These are phyloP conservation scores for Stichopus chloronotus DNA, from an alignment of 35 echinoderm and acorn worm genomes.

Conservation along the genomic window DNA sequence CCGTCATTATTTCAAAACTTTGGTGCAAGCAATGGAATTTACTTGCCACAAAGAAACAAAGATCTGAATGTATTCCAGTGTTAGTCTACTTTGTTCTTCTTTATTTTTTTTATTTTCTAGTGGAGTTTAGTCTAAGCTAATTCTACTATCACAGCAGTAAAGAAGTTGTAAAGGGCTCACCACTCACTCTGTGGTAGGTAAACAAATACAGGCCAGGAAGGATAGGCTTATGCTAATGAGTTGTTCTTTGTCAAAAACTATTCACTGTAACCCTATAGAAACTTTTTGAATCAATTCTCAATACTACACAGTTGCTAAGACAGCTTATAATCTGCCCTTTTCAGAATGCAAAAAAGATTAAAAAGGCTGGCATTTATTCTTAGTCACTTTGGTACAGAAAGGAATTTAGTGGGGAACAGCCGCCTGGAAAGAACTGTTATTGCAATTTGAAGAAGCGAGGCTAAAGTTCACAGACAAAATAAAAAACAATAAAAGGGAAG, in stretches of 20 bases:
- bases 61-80: background rate
- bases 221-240: conserved; percentile 52
- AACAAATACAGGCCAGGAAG: conserved; percentile 44
- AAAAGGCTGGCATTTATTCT: background rate
- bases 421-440: conserved; percentile 19
- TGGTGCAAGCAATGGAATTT: too few species aligned
- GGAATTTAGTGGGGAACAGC: background rate
- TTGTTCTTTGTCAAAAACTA: conserved; percentile 23
- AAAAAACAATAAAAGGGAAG: conserved; percentile 31
- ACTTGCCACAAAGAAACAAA: background rate
- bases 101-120: background rate
- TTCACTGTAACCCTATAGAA: background rate
- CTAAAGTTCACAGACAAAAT: conserved; percentile 43
- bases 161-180: background rate
- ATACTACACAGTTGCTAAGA: background rate
- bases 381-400: conserved; percentile 7
- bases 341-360: background rate
- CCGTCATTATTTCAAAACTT: too few species aligned
- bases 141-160: background rate
- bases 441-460: conserved; percentile 1
- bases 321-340: conserved; percentile 4
- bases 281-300: background rate
- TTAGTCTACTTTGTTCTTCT: background rate
- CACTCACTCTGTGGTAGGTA: conserved; percentile 11
- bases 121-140: background rate